A percentile compares a stretch with the other conserved stretches of the same genome.
phyloP scores from a whole-genome alignment of 2,888 invertebrate genomes.

The Listrodromus nycthemerus region DNA sequence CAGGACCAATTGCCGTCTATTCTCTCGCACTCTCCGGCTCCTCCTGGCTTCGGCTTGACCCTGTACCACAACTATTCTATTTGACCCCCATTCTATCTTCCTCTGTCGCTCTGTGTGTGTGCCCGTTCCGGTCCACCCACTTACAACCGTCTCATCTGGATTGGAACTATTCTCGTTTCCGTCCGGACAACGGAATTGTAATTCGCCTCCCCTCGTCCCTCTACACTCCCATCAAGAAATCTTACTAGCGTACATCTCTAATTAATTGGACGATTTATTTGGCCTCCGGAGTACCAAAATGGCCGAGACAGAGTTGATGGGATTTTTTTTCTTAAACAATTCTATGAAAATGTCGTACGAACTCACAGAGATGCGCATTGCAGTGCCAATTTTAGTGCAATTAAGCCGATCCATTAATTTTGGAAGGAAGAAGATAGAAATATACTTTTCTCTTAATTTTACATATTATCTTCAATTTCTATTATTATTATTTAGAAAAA shows the following conservation, averaged over 20 bases:
- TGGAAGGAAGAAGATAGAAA: no score
- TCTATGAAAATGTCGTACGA: not conserved
- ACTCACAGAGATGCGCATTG: not conserved
- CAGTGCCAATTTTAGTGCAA: no score
- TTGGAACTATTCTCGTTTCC: slow-evolving; percentile 59
- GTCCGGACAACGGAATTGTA: slow-evolving; percentile 57
- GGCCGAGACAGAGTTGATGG: not conserved
- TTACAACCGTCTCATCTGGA: slow-evolving; percentile 70
- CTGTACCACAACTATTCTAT: slow-evolving; percentile 56
- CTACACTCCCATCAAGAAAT: slow-evolving; percentile 29
- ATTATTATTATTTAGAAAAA: no score
- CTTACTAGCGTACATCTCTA: slow-evolving; percentile 43
- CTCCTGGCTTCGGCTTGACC: slow-evolving; percentile 66
- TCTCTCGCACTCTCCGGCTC: slow-evolving; percentile 68
- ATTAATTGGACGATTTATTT: slow-evolving; percentile 60
- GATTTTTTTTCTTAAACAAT: not conserved
- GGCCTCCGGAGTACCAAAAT: not conserved
- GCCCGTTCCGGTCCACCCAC: slow-evolving; percentile 73
- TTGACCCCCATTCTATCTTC: slow-evolving; percentile 75
- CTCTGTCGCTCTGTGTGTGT: slow-evolving; percentile 31
- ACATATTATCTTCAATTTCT: no score
- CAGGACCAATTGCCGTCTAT: slow-evolving; percentile 70
- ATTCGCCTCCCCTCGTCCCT: slow-evolving; percentile 27
- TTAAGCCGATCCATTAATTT: no score
- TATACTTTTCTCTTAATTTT: no score